These are phyloP conservation scores for Tolmerus cingulatus DNA, from an alignment of 2,888 invertebrate species.

Conservation along the genomic window DNA sequence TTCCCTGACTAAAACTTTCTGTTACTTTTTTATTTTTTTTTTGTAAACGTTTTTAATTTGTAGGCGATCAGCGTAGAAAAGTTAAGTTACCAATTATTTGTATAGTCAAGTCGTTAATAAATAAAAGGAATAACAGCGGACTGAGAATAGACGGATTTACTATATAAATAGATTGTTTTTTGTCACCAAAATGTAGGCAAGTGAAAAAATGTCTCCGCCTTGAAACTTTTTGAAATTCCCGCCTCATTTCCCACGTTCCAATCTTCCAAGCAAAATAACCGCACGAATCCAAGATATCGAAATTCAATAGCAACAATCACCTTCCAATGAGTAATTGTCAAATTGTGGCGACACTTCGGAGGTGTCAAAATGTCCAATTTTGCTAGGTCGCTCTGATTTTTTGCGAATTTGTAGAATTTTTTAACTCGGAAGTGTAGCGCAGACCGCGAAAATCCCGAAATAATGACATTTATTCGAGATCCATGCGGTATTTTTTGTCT, in stretches of 20 bases:
- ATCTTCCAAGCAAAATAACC: neutral
- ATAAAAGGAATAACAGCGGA: too few relatives aligned
- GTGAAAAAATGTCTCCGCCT: too few relatives aligned
- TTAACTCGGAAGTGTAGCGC: neutral
- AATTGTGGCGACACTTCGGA: slow-evolving; percentile 39
- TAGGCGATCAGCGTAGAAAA: too few relatives aligned
- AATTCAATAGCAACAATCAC: neutral
- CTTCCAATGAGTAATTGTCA: neutral
- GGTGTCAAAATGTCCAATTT: slow-evolving; percentile 37
- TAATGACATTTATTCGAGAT: slow-evolving; percentile 76
- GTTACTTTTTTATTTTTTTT: too few relatives aligned
- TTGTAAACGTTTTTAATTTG: too few relatives aligned
- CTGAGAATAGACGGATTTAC: too few relatives aligned
- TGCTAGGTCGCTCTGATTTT: neutral
- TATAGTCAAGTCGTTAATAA: too few relatives aligned
- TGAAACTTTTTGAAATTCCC: neutral
- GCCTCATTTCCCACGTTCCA: neutral
- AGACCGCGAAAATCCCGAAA: slow-evolving; percentile 28
- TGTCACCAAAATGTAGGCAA: too few relatives aligned
- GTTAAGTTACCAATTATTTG: too few relatives aligned
- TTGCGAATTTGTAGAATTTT: slow-evolving; percentile 11
- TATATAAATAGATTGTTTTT: too few relatives aligned
- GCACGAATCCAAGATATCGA: neutral
- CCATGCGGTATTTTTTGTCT: slow-evolving; percentile 87
- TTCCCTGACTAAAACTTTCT: too few relatives aligned